Conservation (phyloP, 2,797 vertebrate species). For the Carcharodon carcharias region DNA sequence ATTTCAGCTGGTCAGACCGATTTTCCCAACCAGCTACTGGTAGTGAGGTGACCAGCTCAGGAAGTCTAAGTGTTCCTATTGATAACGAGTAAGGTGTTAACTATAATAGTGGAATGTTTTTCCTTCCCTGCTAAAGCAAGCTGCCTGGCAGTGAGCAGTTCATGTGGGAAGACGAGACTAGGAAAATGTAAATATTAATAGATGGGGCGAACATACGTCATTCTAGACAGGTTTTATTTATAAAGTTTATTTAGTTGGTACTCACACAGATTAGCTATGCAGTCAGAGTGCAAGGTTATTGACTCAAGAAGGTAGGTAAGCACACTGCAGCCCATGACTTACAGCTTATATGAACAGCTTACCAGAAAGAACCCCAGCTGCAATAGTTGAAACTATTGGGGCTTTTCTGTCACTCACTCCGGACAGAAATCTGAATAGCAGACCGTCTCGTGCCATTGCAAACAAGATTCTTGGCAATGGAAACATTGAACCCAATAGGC, state of each 20-base stretch:
- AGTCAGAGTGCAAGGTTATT: slow-evolving; percentile 23
- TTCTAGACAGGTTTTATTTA: neutral
- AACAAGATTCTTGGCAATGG: slow-evolving; percentile 71
- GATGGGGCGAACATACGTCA: neutral
- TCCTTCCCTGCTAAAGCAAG: neutral
- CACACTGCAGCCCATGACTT: slow-evolving; percentile 2
- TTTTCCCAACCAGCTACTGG: no score
- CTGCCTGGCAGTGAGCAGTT: neutral
- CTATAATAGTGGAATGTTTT: neutral
- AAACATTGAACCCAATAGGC: slow-evolving; percentile 73
- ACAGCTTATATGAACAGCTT: slow-evolving; percentile 48
- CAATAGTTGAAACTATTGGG: slow-evolving; percentile 61
- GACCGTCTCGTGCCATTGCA: slow-evolving; percentile 71
- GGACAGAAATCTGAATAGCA: slow-evolving; percentile 70
- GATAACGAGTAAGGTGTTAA: neutral
- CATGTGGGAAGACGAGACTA: neutral
- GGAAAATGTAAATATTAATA: no score
- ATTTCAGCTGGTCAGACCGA: neutral
- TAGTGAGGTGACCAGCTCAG: neutral
- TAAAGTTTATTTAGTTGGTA: neutral
- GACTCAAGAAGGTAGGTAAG: neutral
- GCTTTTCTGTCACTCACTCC: slow-evolving; percentile 68
- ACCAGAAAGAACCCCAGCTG: slow-evolving; percentile 67
- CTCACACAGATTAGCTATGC: neutral
- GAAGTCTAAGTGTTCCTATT: neutral